Evolutionary conservation across 2,888 invertebrate genomes (phyloP), one percentile per base, ranked within the genome.

Genomic region (Saturnia pavonia): DNA sequence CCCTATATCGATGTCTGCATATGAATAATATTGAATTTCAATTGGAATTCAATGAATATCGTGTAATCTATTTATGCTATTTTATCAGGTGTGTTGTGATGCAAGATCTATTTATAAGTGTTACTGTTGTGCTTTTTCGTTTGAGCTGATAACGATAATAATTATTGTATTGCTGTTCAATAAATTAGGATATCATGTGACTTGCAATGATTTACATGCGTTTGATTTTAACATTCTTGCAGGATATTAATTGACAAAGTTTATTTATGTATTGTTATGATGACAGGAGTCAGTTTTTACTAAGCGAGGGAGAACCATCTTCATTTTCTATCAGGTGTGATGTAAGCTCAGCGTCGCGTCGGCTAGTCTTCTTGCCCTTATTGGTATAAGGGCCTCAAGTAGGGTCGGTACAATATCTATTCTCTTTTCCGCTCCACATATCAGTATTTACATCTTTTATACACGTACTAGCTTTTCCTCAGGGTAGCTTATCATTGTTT

Each of bases 141-240:
- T 54, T 9, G 22, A 54, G 54, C 22, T 54, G 54, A 54, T 54
- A 54, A n/a, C 19, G 54, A 54, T 54, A 54, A n/a, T 22, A 54
- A n/a, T 7, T n/a, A 54, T 22, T 54, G n/a, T 22, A 22, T 54
- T 22, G 54, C 0, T n/a, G 54, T 54, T 1, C 22, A 54, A 54
- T 54, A 54, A 54, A 54, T 54, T 54, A 22, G 54, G n/a, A 54
- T 54, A 54, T 54, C n/a, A 8, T 54, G n/a, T n/a, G 54, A 54
- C 22, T 54, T 54, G 54, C n/a, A 9, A n/a, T 22, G 54, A 54
- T 54, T 34, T 34, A 22, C n/a, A 11, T 54, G n/a, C 54, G 54
- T 54, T n/a, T 54, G 54, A 22, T 54, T 54, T 8, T 54, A 54
- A 54, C 22, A 11, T 54, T 54, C 7, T n/a, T 22, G 22, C 54